Percentiles rank a stretch among this genome's conserved stretches.
These are phyloP conservation scores for Cephus pulcher DNA, from an alignment of 2,888 invertebrate genomes.

Conservation along the genomic window DNA sequence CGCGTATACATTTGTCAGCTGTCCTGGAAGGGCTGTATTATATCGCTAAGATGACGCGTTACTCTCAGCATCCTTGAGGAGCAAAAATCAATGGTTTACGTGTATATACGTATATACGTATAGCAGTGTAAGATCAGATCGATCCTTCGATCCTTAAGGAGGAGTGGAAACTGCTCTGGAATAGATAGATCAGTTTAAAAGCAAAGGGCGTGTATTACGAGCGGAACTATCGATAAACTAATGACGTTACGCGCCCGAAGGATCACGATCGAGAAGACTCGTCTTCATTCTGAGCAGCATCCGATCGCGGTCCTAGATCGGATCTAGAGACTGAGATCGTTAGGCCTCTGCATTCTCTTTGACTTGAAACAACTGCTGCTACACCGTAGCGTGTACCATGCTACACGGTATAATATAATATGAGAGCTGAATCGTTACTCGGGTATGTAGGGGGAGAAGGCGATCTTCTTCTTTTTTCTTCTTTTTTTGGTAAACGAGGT, in stretches of 20 bases:
- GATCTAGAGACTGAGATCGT: background rate
- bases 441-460: background rate
- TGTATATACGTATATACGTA: no score
- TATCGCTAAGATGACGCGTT: background rate
- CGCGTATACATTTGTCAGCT: background rate
- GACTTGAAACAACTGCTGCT: background rate
- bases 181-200: conserved; percentile 1
- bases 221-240: conserved; percentile 9
- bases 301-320: background rate
- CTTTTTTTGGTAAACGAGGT: background rate
- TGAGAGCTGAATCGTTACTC: background rate
- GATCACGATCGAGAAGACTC: conserved; percentile 4
- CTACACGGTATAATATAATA: background rate
- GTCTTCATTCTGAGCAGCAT: conserved; percentile 3
- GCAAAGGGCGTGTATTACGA: background rate
- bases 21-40: background rate
- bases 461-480: background rate
- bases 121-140: background rate
- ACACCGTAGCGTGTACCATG: background rate
- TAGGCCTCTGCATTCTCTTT: background rate
- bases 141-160: background rate
- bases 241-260: conserved; percentile 9
- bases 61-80: background rate
- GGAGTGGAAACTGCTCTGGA: background rate
- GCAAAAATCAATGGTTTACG: background rate